These are phyloP conservation scores for Enteromius radiatus DNA, from an alignment of 2,797 vertebrate genomes.

Conservation along the genomic window DNA sequence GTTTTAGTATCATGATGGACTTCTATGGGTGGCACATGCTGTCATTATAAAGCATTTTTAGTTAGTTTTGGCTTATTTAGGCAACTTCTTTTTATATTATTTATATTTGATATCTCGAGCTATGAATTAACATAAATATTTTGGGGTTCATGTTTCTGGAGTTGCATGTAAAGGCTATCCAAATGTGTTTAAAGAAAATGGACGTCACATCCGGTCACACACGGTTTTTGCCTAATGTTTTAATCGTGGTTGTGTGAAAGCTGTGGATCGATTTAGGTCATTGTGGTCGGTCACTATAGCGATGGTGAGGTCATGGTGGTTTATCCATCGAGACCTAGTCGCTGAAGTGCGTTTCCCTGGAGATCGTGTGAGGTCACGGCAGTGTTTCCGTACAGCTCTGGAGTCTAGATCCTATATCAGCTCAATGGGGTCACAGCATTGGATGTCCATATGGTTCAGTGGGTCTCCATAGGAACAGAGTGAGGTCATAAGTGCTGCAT, in stretches of 20 bases:
- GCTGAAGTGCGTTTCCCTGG: slow-evolving; percentile 21
- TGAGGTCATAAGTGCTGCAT: slow-evolving; percentile 41
- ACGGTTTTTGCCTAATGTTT: background rate
- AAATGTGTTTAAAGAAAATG: background rate
- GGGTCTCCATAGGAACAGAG: slow-evolving; percentile 38
- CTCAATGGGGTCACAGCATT: slow-evolving; percentile 21
- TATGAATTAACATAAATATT: background rate
- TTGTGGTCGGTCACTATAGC: slow-evolving; percentile 47
- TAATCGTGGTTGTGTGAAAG: slow-evolving; percentile 1
- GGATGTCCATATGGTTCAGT: slow-evolving; percentile 12
- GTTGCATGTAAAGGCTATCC: background rate
- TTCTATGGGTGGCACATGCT: background rate
- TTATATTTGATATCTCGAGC: too few relatives aligned
- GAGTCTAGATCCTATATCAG: slow-evolving; percentile 37
- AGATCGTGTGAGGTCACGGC: slow-evolving; percentile 48
- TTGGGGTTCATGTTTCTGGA: background rate
- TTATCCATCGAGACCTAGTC: slow-evolving; percentile 39
- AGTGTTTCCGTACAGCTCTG: slow-evolving; percentile 44
- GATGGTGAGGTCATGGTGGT: slow-evolving; percentile 46
- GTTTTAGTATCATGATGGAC: background rate
- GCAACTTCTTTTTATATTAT: too few relatives aligned
- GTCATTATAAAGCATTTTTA: background rate
- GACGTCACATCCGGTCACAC: background rate
- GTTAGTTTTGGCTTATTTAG: background rate
- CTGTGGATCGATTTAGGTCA: slow-evolving; percentile 45